These are phyloP conservation scores for Lacanobia oleracea DNA, from an alignment of 2,888 invertebrate species.

Conservation along the genomic window DNA sequence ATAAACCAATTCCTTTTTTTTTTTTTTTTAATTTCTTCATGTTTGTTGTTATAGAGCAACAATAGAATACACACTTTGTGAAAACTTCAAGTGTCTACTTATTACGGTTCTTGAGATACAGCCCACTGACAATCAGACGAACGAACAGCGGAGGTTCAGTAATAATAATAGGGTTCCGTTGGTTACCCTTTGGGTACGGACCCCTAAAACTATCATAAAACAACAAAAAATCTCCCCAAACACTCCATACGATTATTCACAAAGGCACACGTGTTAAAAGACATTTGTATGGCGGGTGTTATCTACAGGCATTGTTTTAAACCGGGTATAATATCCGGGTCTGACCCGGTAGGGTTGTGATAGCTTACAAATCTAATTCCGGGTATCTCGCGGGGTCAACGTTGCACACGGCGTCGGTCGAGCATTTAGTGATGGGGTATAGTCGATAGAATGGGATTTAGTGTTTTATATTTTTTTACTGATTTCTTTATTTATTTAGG, in stretches of 20 bases:
- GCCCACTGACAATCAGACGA: too few relatives aligned
- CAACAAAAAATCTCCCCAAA: background rate
- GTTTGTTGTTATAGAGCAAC: too few relatives aligned
- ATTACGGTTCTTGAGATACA: too few relatives aligned
- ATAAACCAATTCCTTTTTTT: too few relatives aligned
- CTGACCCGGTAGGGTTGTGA: constrained; percentile 72
- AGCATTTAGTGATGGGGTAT: constrained; percentile 40
- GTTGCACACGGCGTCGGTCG: constrained; percentile 69
- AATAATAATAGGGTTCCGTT: too few relatives aligned
- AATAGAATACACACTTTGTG: too few relatives aligned
- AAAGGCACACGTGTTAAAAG: constrained; percentile 25
- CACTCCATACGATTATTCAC: constrained; percentile 15
- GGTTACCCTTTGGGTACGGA: too few relatives aligned
- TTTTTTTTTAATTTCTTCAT: too few relatives aligned
- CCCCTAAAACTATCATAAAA: too few relatives aligned
- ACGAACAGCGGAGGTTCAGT: too few relatives aligned
- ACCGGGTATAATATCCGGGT: constrained; percentile 68
- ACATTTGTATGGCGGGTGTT: constrained; percentile 32
- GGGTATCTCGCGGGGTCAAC: constrained; percentile 76
- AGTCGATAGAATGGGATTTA: constrained; percentile 2
- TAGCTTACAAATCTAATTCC: constrained; percentile 85
- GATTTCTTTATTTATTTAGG: too few relatives aligned
- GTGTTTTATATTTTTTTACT: background rate
- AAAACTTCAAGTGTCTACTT: too few relatives aligned
- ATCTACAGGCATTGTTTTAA: constrained; percentile 66